Evolutionary conservation across 2,797 vertebrate species (phyloP).

Genomic region (Poecile montanus): DNA sequence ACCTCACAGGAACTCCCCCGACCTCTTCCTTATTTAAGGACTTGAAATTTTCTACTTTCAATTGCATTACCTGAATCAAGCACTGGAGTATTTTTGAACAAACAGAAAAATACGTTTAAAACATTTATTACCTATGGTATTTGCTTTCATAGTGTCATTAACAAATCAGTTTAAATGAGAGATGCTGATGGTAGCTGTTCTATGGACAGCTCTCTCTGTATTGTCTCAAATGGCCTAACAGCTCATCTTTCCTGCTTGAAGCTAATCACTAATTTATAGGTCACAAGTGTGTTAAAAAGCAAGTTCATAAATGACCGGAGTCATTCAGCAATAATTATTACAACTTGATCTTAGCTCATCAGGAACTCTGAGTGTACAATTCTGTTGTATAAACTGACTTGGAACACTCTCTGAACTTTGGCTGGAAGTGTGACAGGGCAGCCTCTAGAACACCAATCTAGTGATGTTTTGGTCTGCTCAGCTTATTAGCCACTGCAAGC

Average conservation of each 20-base stretch:
- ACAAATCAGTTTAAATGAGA: background rate
- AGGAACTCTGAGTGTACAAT: background rate
- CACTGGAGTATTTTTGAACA: background rate
- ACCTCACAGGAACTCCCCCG: background rate
- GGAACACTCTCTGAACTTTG: background rate
- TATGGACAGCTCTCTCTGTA: background rate
- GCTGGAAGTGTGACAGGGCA: background rate
- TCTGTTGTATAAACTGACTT: background rate
- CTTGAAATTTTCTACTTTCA: background rate
- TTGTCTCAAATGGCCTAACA: conserved; percentile 36
- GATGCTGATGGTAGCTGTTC: background rate
- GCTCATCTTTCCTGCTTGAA: conserved; percentile 32
- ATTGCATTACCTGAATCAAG: background rate
- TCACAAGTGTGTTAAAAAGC: background rate
- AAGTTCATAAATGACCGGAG: background rate
- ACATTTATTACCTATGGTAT: background rate
- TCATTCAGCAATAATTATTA: background rate
- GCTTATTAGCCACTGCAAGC: background rate
- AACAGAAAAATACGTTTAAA: background rate
- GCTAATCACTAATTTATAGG: conserved; percentile 39
- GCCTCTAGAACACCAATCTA: background rate
- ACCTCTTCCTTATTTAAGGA: background rate
- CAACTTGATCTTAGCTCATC: background rate
- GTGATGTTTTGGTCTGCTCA: background rate
- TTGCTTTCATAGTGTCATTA: background rate